These are phyloP conservation scores for Saturnia japonica DNA, from an alignment of 2,888 invertebrate genomes.

Conservation along the genomic window DNA sequence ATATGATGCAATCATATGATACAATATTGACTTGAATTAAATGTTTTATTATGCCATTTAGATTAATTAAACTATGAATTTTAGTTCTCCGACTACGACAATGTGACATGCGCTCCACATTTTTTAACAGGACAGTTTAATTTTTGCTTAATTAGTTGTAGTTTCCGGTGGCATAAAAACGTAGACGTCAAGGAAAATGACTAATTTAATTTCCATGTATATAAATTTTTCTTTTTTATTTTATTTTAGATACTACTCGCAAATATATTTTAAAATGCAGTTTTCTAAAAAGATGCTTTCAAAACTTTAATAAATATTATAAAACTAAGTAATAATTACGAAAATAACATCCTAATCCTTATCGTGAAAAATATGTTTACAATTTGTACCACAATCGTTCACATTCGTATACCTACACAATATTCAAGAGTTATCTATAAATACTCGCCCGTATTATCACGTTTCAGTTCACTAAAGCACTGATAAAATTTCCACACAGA, in stretches of 20 bases:
- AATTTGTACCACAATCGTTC: background rate
- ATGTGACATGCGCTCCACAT: too few relatives aligned
- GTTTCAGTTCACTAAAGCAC: constrained; percentile 5
- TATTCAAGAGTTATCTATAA: background rate
- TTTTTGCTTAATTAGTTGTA: too few relatives aligned
- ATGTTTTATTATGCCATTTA: too few relatives aligned
- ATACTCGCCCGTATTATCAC: background rate
- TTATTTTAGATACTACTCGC: background rate
- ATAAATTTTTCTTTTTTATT: background rate
- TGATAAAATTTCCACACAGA: constrained; percentile 1
- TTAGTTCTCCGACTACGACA: too few relatives aligned
- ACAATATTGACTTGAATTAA: too few relatives aligned
- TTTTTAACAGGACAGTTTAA: too few relatives aligned
- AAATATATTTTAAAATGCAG: background rate
- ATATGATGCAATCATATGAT: too few relatives aligned
- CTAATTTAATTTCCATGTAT: too few relatives aligned
- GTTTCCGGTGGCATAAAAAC: too few relatives aligned
- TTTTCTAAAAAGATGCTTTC: background rate
- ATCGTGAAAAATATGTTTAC: background rate
- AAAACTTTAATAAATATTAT: background rate
- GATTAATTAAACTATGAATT: too few relatives aligned
- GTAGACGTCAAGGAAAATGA: too few relatives aligned
- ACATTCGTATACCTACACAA: constrained; percentile 1
- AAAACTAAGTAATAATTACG: background rate
- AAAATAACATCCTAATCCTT: background rate